phyloP scores from a whole-genome alignment of 2,113 vertebrate species.

The Phaethon lepturus region DNA sequence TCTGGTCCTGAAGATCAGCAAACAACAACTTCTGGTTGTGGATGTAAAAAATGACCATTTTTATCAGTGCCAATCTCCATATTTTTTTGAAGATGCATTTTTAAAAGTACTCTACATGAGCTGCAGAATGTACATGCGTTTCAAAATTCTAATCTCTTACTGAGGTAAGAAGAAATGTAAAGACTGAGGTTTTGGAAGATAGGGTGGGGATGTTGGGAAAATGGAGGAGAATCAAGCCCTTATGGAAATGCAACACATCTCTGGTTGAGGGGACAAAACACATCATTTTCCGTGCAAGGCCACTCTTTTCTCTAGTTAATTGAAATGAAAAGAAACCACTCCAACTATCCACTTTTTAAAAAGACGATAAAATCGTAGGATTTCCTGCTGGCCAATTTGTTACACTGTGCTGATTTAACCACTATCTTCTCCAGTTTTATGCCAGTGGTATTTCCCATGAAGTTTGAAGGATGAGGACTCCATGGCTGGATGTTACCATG shows the following conservation, averaged over 20 bases:
- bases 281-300: not conserved
- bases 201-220: not conserved
- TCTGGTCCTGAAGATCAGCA: not conserved
- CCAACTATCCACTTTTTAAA: not conserved
- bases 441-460: not conserved
- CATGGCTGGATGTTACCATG: not conserved
- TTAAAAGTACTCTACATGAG: not conserved
- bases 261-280: not conserved
- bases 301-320: not conserved
- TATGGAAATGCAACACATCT: not conserved
- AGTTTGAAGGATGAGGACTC: not conserved
- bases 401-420: not conserved
- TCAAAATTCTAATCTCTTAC: not conserved
- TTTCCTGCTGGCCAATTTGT: not conserved
- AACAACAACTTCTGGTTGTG: not conserved
- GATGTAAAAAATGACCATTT: not conserved
- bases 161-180: not conserved
- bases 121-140: not conserved
- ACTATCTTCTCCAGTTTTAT: not conserved
- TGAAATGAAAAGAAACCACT: not conserved
- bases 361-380: not conserved
- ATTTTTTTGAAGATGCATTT: not conserved
- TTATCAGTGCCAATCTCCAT: not conserved
- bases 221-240: not conserved
- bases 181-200: not conserved